Percentiles rank a stretch among this genome's conserved stretches.
Conservation (phyloP, 2,888 invertebrate species). For the Polietes domitor region DNA sequence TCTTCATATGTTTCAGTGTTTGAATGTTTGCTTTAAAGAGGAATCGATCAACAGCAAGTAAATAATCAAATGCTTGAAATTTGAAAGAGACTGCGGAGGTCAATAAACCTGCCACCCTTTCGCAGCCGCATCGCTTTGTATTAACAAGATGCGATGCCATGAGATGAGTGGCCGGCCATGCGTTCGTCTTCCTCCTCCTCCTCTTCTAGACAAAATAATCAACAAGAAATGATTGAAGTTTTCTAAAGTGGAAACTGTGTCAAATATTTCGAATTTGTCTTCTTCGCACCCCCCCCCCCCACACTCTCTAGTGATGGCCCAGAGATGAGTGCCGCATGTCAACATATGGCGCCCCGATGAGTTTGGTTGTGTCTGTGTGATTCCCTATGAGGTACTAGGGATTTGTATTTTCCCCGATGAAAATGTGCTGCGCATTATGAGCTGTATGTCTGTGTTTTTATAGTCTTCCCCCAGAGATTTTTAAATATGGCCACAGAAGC, state of each 20-base stretch:
- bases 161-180: constrained; percentile 5
- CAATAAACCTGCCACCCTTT: not conserved
- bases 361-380: too few relatives aligned
- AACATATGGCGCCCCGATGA: constrained; percentile 23
- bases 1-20: not conserved
- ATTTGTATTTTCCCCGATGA: not conserved
- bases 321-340: constrained; percentile 4
- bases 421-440: not conserved
- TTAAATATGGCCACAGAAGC: not conserved
- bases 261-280: not conserved
- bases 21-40: not conserved
- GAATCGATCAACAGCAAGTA: not conserved
- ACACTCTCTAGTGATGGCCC: not conserved
- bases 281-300: not conserved
- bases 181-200: not conserved
- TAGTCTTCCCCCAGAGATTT: not conserved
- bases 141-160: constrained; percentile 6
- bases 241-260: constrained; percentile 13
- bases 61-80: not conserved
- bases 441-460: not conserved
- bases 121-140: not conserved
- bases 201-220: too few relatives aligned
- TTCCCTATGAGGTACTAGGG: not conserved
- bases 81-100: not conserved
- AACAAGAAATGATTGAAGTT: constrained; percentile 23